These are phyloP conservation scores for Ferdinandea cuprea DNA, from an alignment of 2,888 invertebrate species.

Conservation along the genomic window DNA sequence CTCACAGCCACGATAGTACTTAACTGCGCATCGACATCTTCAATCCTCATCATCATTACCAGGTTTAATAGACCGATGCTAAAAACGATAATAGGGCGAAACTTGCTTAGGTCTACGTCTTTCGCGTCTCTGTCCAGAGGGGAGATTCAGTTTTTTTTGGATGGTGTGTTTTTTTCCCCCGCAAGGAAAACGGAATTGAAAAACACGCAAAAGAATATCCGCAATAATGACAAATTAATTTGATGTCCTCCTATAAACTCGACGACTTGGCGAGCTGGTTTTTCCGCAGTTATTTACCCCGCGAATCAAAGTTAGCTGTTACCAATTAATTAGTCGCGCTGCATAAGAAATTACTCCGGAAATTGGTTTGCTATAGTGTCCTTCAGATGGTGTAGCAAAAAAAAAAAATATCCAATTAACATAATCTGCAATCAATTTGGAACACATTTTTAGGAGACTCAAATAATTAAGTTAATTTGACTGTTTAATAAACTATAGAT, in stretches of 20 bases:
- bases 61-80: constrained; percentile 64
- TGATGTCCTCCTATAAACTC: constrained; percentile 66
- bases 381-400: not conserved
- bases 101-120: constrained; percentile 30
- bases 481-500: not conserved
- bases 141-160: constrained; percentile 31
- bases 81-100: constrained; percentile 52
- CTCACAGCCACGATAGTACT: no score
- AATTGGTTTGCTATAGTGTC: constrained; percentile 7
- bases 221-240: constrained; percentile 73
- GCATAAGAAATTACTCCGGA: constrained; percentile 52
- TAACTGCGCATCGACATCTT: constrained; percentile 25
- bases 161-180: no score
- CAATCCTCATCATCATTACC: constrained; percentile 51
- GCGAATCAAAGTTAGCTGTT: constrained; percentile 51
- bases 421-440: constrained; percentile 64
- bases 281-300: constrained; percentile 10
- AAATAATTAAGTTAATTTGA: constrained; percentile 47
- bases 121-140: constrained; percentile 7
- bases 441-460: constrained; percentile 20
- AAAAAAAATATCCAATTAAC: constrained; percentile 67
- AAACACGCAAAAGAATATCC: constrained; percentile 67
- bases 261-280: not conserved
- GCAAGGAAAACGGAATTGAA: constrained; percentile 43
- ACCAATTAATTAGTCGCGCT: constrained; percentile 70